phyloP scores from a whole-genome alignment of 2,797 vertebrate species.

The Clarias laeviceps region DNA sequence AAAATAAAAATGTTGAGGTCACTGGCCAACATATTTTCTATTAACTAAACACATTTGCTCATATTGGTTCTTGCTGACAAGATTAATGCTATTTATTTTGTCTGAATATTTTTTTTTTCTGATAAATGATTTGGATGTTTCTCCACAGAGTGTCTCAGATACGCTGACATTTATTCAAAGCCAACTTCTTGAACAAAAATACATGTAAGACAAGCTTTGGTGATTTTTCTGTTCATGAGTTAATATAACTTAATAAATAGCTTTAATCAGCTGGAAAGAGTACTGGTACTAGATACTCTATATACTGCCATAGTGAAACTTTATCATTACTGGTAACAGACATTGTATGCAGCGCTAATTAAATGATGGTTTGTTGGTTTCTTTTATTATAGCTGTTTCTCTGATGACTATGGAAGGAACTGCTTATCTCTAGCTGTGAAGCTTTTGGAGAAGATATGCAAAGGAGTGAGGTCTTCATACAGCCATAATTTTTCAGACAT shows the following conservation, averaged over 20 bases:
- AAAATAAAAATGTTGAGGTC: not conserved
- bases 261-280: not conserved
- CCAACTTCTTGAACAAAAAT: conserved; percentile 67
- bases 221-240: too few species aligned
- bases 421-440: conserved; percentile 70
- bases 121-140: not conserved
- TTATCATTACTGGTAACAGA: not conserved
- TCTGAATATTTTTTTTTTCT: not conserved
- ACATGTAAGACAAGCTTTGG: conserved; percentile 63
- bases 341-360: not conserved
- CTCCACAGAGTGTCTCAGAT: conserved; percentile 57
- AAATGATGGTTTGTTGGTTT: not conserved
- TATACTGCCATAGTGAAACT: not conserved
- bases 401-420: conserved; percentile 52
- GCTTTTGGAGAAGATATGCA: conserved; percentile 78
- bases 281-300: not conserved
- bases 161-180: conserved; percentile 62
- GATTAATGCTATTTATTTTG: not conserved
- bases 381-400: conserved; percentile 55
- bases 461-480: not conserved
- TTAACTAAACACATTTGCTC: not conserved
- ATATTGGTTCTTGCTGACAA: not conserved
- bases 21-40: not conserved
- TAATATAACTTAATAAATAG: not conserved
- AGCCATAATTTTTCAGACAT: accelerated